Base-by-base conservation (phyloP, 1,140 invertebrate species). In the Drosophila parabipectinata region DNA sequence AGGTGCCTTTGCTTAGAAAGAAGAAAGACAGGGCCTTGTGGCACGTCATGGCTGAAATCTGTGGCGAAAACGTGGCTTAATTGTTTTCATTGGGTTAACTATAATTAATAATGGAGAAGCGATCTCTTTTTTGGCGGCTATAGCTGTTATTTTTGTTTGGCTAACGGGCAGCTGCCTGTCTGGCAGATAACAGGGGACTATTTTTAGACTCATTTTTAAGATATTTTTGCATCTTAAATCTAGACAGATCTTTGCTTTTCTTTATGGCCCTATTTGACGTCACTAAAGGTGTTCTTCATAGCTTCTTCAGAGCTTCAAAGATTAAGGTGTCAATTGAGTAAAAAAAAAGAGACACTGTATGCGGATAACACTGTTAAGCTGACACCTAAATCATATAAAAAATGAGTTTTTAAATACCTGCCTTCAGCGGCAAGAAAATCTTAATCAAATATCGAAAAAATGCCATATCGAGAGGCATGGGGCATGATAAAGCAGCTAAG, bases 41-140 rank as follows among this genome's bases (percentile, higher is more conserved):
- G 30, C 50, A 26, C 60, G 50, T 66, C 14, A 68, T 24, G 15
- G 30, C 41, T 37, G 3, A 12, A 56, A 68, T 67, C 26, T 68
- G 67, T 32, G 32, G 14, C 52, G 34, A 62, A 44, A 84, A 10
- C 9, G 10, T 4, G 34, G 10, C 72, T 84, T 84, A 84, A 84
- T 84, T 84, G 80, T 77, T 79, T 84, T 76, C 72, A 83, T 84
- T 84, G 66, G 74, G 66, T 51, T 84, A 82, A 82, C 80, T 34
- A 75, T 83, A 79, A 75, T 50, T 71, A 80, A 66, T 71, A 80
- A 66, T 52, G 18, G n/a, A 41, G 28, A n/a, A 37, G 66, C 48
- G 24, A 32, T 68, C 24, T 39, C 62, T 55, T 34, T 51, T 21
- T 47, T 12, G 48, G 18, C 60, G 10, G 26, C 26, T 26, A 26